These are phyloP conservation scores for Psilanteris sp. DNA, from an alignment of 1,140 invertebrate species.

Conservation along the genomic window DNA sequence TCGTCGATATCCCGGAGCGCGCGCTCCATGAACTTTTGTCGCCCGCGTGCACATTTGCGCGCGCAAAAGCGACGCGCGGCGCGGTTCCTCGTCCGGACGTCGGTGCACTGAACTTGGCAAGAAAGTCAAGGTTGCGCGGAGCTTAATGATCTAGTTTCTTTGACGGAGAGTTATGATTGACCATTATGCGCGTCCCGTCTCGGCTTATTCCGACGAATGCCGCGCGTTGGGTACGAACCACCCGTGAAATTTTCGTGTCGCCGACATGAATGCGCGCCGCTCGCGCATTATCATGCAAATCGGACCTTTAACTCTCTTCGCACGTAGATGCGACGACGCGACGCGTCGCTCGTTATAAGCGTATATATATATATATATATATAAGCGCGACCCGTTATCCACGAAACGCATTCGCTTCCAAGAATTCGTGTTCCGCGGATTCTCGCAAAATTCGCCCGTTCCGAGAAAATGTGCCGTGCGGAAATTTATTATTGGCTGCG, in stretches of 20 bases:
- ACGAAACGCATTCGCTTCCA: constrained; percentile 14
- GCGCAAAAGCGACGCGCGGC: constrained; percentile 2
- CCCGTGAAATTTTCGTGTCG: constrained; percentile 24
- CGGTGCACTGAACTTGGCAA: constrained; percentile 78
- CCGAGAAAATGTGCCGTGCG: constrained; percentile 25
- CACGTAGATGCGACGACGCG: constrained; percentile 15
- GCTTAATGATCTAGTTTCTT: constrained; percentile 78
- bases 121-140: constrained; percentile 75
- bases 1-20: no score
- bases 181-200: constrained; percentile 69
- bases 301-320: constrained; percentile 24
- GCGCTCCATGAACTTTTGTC: no score
- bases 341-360: constrained; percentile 13
- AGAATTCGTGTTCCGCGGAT: neutral
- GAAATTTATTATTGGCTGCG: no score
- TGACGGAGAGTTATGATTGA: constrained; percentile 70
- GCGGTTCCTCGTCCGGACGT: constrained; percentile 62
- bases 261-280: constrained; percentile 7
- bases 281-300: constrained; percentile 42
- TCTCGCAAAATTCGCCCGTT: neutral
- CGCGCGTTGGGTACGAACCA: no score
- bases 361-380: constrained; percentile 4
- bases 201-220: no score
- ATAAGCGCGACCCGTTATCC: constrained; percentile 32
- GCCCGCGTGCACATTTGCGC: no score